Base-by-base conservation (phyloP, 2,797 vertebrate species). In the Siniperca obscura region DNA sequence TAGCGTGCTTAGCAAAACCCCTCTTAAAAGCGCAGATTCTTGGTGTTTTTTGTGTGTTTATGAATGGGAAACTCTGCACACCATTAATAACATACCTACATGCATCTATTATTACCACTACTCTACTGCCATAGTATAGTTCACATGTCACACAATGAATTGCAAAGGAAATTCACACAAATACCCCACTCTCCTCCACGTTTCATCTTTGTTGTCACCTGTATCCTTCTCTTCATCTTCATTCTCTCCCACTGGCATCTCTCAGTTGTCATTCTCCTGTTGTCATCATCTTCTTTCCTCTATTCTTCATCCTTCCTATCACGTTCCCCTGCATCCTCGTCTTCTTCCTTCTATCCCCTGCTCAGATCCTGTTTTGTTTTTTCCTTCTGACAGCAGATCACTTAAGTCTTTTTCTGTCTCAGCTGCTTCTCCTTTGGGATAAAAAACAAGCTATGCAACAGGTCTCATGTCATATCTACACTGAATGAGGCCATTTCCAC, bases 371-470 rank as follows among this genome's bases (percentile, higher is more conserved):
- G 44, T 73, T 71, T 70, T 57, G 66, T 70, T n/a, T 57, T 34
- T 22, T 30, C 12, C 36, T 53, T 78, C 66, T 70, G 76, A 82
- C 69, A 75, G 69, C 42, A 40, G 81, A 85, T 85, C 74, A 76
- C 66, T 73, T 42, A 62, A 77, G 70, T 68, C 44, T 30, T 80
- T 81, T 87, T 80, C 60, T 65, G 38, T 80, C 71, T 78, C 76
- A 59, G 71, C 65, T 52, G 68, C 62, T 57, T 74, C 44, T 74
- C 72, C 34, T 64, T 60, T 48, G 44, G 46, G 74, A 82, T 55
- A 76, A 70, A 38, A 74, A 81, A 70, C 53, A 79, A 76, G 25
- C 30, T 36, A 9, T 11, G 77, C 85, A 83, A 88, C 92, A 89
- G 81, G 84, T 88, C 44, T 75, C 59, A 3, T 52, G n/a, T 79